Percentiles rank a stretch among this genome's conserved stretches.
Evolutionary conservation across 2,888 invertebrate species (phyloP).

Genomic region (Allacma fusca): DNA sequence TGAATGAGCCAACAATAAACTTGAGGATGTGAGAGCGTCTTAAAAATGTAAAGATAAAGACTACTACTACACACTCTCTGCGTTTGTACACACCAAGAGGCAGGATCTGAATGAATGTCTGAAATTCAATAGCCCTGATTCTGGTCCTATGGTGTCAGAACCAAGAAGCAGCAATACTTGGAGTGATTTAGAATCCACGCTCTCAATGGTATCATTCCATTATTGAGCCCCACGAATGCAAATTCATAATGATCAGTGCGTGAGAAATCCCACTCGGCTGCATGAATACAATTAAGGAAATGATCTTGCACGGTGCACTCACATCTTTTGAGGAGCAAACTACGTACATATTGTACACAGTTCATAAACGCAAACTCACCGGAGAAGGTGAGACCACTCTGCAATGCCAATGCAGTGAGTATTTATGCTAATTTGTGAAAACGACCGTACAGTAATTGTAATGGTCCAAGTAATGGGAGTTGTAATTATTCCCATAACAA

Average conservation of each 20-base stretch:
- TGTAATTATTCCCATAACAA: slow-evolving; percentile 18
- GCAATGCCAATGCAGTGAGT: background rate
- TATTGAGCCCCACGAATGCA: slow-evolving; percentile 18
- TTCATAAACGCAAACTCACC: no score
- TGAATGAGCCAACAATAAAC: slow-evolving; percentile 40
- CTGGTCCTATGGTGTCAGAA: no score
- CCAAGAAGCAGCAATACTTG: no score
- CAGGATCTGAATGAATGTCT: no score
- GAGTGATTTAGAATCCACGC: background rate
- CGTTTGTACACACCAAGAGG: no score
- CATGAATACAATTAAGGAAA: background rate
- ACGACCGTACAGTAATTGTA: slow-evolving; percentile 26
- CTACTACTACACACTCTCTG: no score
- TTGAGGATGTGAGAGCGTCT: slow-evolving; percentile 3
- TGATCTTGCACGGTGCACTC: background rate
- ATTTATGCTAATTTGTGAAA: slow-evolving; percentile 20
- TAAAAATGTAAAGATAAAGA: background rate
- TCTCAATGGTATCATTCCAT: slow-evolving; percentile 7
- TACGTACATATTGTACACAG: no score
- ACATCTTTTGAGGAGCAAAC: background rate
- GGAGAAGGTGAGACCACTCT: background rate
- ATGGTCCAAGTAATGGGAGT: background rate
- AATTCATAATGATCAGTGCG: slow-evolving; percentile 23
- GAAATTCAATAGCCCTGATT: no score
- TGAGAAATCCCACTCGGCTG: slow-evolving; percentile 19